Evolutionary conservation across 2,888 invertebrate genomes (phyloP), one percentile per base, ranked within the genome.

Genomic region (Agrenia bidenticulata): DNA sequence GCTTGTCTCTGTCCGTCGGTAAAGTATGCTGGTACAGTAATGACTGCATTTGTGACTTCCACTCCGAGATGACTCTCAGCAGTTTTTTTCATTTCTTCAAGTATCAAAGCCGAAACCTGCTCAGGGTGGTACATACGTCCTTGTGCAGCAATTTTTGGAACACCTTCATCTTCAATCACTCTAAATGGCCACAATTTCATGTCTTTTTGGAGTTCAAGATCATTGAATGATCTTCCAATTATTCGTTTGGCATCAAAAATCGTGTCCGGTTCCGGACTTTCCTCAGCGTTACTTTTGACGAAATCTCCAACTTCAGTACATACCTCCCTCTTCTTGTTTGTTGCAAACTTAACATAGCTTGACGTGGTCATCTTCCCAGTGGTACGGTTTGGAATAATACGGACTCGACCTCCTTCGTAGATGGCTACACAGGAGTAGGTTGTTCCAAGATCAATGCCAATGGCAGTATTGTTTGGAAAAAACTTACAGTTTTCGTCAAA

Each of bases 21-120:
- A 80, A 88, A 88, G 78, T 91, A 90, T 4, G 91, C 91, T 2
- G 90, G 90, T 1, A 90, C 90, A 1, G 90, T 90, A 75, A 90
- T 82, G 0, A 90, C 89, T 1, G 89, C 89, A 77, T 89, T 88
- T n/a, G 81, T 84, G 68, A 94, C 89, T 41, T 86, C 84, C 11
- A 37, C n/a, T 24, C 27, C 32, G 15, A 65, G 26, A 57, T 42
- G 21, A 1, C 17, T 13, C 27, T 64, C 64, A 1, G 64, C 59
- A n/a, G 21, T 37, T 1, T 13, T 15, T 26, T 49, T 42, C 27
- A 64, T 53, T 17, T 55, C 42, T n/a, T 26, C 9, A 2, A 64
- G 45, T 7, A 64, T 21, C 27, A 37, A 24, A 13, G 60, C 39
- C 2, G 64, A 64, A 17, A 64, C 60, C 42, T 60, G 37, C 41